These are phyloP conservation scores for Leptopterna dolabrata DNA, from an alignment of 2,888 invertebrate genomes.

Conservation along the genomic window DNA sequence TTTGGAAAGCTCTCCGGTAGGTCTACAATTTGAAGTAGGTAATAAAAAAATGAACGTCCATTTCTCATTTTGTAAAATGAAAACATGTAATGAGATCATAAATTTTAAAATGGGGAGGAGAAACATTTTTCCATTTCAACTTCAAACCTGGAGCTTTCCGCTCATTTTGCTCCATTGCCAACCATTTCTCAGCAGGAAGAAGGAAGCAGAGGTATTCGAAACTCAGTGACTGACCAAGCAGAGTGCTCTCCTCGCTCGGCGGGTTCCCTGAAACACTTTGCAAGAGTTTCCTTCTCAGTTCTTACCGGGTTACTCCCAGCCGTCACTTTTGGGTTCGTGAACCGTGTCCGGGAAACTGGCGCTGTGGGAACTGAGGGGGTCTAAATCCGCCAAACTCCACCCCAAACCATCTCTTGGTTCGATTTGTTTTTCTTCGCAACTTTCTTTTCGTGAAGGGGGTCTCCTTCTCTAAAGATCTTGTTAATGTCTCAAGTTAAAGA, in stretches of 20 bases:
- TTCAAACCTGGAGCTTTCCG: not conserved
- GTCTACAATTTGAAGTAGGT: too few species aligned
- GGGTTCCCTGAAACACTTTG: not conserved
- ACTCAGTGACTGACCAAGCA: not conserved
- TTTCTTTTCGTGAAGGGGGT: not conserved
- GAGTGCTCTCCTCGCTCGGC: not conserved
- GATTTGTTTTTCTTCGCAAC: slow-evolving; percentile 9
- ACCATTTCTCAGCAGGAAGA: not conserved
- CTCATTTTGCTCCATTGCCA: not conserved
- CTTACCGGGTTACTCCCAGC: not conserved
- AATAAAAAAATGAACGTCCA: too few species aligned
- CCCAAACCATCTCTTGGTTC: not conserved
- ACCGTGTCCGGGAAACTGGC: slow-evolving; percentile 37
- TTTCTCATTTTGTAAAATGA: too few species aligned
- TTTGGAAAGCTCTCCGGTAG: too few species aligned
- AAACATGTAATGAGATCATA: too few species aligned
- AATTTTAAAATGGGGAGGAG: too few species aligned
- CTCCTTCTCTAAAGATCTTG: not conserved
- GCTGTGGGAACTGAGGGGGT: slow-evolving; percentile 14
- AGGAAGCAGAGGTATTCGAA: not conserved
- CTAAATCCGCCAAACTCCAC: not conserved
- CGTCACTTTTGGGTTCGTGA: slow-evolving; percentile 12
- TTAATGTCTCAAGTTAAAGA: too few species aligned
- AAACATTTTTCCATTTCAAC: too few species aligned
- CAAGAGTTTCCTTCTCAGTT: not conserved